A percentile compares a stretch with the other conserved stretches of the same genome.
phyloP scores from a whole-genome alignment of 2,113 vertebrate species.

The Cichladusa arquata region DNA sequence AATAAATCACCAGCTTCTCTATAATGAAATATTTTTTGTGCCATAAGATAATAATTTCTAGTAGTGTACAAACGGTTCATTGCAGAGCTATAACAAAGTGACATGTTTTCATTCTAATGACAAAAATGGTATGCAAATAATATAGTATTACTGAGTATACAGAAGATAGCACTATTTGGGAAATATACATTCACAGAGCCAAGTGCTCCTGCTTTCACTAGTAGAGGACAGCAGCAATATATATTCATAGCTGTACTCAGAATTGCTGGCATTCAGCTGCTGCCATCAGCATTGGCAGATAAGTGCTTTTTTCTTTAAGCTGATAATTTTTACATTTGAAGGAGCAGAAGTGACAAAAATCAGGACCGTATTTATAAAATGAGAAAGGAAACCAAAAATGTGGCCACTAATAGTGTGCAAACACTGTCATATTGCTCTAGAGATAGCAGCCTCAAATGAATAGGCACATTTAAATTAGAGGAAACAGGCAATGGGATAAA shows the following conservation, averaged over 20 bases:
- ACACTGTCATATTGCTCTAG: not conserved
- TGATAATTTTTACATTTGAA: not conserved
- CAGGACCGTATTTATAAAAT: not conserved
- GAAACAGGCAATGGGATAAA: not conserved
- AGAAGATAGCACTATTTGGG: not conserved
- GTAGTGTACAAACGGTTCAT: not conserved
- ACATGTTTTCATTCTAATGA: not conserved
- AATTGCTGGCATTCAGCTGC: not conserved
- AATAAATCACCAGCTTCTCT: not conserved
- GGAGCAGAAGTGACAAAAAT: not conserved
- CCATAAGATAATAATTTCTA: not conserved
- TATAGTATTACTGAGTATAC: not conserved
- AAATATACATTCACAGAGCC: not conserved
- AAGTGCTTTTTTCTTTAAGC: not conserved
- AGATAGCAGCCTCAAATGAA: not conserved
- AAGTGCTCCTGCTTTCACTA: not conserved
- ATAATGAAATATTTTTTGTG: not conserved
- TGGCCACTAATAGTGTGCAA: not conserved
- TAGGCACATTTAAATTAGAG: not conserved
- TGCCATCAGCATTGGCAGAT: not conserved
- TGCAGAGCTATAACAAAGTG: not conserved
- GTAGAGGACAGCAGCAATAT: not conserved
- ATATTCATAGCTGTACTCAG: not conserved
- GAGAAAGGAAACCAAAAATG: not conserved
- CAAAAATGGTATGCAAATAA: not conserved